Percentiles rank a stretch among this genome's conserved stretches.
phyloP scores from a whole-genome alignment of 2,113 vertebrate species.

The Hippoglossus stenolepis region DNA sequence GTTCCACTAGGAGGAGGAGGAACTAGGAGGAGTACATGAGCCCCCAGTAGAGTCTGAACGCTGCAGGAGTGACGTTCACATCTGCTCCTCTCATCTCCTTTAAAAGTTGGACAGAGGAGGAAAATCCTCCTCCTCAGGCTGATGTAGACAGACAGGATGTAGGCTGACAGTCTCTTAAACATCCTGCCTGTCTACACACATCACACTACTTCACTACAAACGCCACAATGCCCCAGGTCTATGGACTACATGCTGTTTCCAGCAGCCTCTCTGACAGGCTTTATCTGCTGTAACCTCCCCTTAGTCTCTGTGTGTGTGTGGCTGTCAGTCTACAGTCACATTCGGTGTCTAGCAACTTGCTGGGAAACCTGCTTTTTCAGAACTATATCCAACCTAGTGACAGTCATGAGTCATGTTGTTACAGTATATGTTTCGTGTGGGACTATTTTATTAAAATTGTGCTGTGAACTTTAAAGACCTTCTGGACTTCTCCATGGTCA shows the following conservation, averaged over 20 bases:
- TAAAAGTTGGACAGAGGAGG: not conserved
- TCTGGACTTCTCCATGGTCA: not conserved
- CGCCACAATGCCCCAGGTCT: not conserved
- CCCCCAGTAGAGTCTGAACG: not conserved
- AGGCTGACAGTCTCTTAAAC: constrained; percentile 18
- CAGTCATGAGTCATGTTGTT: not conserved
- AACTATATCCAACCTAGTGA: not conserved
- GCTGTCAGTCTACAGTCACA: not conserved
- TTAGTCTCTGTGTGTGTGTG: not conserved
- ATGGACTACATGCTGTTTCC: constrained; percentile 11
- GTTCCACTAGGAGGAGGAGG: not conserved
- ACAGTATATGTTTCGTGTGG: not conserved
- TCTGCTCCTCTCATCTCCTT: not conserved
- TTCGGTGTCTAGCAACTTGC: not conserved
- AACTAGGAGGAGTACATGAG: no score
- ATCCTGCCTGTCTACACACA: constrained; percentile 19
- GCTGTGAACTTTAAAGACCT: not conserved
- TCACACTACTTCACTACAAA: constrained; percentile 11
- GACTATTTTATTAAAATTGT: not conserved
- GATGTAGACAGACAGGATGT: constrained; percentile 16
- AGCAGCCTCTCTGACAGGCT: not conserved
- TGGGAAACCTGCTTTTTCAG: not conserved
- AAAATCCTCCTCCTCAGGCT: not conserved
- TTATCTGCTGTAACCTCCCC: not conserved
- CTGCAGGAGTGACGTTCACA: not conserved